phyloP scores from a whole-genome alignment of 2,113 vertebrate genomes.

The Merops nubicus region DNA sequence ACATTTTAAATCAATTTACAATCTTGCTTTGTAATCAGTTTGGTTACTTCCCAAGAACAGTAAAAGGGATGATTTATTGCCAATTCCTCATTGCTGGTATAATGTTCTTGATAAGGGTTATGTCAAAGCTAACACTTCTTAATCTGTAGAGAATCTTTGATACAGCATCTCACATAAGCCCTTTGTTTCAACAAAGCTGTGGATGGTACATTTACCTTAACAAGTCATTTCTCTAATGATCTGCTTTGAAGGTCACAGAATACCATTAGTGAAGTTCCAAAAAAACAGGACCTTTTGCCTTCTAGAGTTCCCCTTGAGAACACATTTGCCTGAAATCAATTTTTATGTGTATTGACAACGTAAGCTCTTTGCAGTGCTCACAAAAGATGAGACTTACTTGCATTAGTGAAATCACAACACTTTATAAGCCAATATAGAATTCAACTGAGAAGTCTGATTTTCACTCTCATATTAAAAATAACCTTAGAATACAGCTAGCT shows the following conservation, averaged over 20 bases:
- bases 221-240: neutral
- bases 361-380: neutral
- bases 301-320: slow-evolving; percentile 6
- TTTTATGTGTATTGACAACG: slow-evolving; percentile 5
- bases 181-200: slow-evolving; percentile 18
- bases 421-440: slow-evolving; percentile 9
- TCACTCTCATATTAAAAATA: slow-evolving; percentile 8
- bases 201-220: slow-evolving; percentile 11
- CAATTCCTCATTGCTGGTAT: slow-evolving; percentile 41
- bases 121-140: slow-evolving; percentile 29
- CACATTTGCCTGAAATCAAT: neutral
- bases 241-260: neutral
- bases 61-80: slow-evolving; percentile 35
- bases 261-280: slow-evolving; percentile 24
- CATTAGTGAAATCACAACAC: slow-evolving; percentile 28
- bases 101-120: slow-evolving; percentile 43
- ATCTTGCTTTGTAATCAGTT: slow-evolving; percentile 52
- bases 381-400: slow-evolving; percentile 1
- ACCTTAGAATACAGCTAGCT: neutral
- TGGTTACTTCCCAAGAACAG: slow-evolving; percentile 53
- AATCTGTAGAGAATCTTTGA: slow-evolving; percentile 8
- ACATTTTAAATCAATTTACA: slow-evolving; percentile 66
- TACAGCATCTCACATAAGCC: neutral
- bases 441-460: slow-evolving; percentile 36
- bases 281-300: slow-evolving; percentile 24